phyloP scores from a whole-genome alignment of 2,797 vertebrate genomes.

The Poecile montanus region DNA sequence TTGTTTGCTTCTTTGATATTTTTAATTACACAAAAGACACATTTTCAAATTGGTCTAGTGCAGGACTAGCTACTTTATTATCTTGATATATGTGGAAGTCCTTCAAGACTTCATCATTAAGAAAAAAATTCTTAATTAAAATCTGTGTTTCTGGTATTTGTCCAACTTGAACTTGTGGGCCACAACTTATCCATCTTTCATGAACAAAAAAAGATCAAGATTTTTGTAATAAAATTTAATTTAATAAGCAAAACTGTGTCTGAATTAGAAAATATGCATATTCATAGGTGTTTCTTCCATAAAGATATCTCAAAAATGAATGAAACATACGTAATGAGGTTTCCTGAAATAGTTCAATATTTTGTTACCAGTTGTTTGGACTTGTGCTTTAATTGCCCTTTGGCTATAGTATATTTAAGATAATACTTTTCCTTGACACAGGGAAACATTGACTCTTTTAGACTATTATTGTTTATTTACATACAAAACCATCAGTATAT shows the following conservation, averaged over 20 bases:
- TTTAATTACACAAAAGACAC: background rate
- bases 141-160: background rate
- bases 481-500: background rate
- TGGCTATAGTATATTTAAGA: background rate
- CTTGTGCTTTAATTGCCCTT: background rate
- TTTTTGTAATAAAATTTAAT: background rate
- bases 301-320: background rate
- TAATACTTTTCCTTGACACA: background rate
- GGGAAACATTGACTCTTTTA: background rate
- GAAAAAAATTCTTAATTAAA: background rate
- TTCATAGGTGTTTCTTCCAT: background rate
- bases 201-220: rapidly evolving
- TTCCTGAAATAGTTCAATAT: background rate
- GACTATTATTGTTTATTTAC: background rate
- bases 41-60: background rate
- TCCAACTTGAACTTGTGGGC: background rate
- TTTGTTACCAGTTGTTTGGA: background rate
- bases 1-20: background rate
- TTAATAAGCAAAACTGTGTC: background rate
- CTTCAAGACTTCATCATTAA: background rate
- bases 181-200: background rate
- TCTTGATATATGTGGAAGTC: background rate
- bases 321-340: background rate
- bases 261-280: background rate
- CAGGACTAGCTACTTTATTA: background rate